Percentiles rank a stretch among this genome's conserved stretches.
Conservation (phyloP, 2,113 vertebrate genomes). For the Aptenodytes forsteri region DNA sequence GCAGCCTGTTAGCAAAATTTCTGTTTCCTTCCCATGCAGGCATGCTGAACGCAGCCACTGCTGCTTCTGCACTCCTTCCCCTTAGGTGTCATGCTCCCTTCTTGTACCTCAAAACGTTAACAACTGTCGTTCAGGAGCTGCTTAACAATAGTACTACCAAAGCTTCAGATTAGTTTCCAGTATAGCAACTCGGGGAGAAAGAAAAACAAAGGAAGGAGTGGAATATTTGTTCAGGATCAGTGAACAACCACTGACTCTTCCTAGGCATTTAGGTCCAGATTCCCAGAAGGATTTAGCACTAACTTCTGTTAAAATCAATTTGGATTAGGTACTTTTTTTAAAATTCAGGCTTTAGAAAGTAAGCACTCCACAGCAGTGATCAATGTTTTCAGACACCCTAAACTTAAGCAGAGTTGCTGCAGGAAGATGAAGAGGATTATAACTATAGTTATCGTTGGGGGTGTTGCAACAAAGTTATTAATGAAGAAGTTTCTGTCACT, state of each 20-base stretch:
- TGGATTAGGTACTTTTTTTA: not conserved
- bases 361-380: not conserved
- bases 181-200: not conserved
- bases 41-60: not conserved
- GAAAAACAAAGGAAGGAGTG: not conserved
- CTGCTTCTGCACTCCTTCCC: not conserved
- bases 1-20: not conserved
- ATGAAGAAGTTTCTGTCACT: not conserved
- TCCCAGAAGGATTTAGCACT: not conserved
- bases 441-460: not conserved
- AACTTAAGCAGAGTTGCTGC: not conserved
- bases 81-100: not conserved
- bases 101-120: not conserved
- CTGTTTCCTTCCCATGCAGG: not conserved
- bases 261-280: not conserved
- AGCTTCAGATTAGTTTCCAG: not conserved
- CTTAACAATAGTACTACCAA: not conserved
- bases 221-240: not conserved
- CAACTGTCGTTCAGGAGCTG: not conserved
- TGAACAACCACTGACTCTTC: not conserved
- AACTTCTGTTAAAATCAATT: not conserved
- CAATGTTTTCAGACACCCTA: not conserved
- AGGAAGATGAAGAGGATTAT: not conserved
- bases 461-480: not conserved
- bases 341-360: not conserved